Conservation (phyloP, 2,888 invertebrate genomes). For the Orchestes rusci region DNA sequence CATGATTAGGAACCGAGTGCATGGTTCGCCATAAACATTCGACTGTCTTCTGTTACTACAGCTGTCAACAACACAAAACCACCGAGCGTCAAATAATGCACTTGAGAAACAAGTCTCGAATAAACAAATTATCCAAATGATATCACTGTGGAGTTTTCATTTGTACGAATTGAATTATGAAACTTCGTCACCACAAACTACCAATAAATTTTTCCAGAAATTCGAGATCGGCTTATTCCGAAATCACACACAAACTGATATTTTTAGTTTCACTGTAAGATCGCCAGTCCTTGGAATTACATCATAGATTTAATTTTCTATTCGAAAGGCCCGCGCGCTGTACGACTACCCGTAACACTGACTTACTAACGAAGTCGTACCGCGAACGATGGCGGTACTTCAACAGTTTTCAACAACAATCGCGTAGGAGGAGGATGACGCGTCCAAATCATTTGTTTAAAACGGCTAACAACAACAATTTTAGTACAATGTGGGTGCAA, state of each 20-base stretch:
- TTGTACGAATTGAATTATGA: background rate
- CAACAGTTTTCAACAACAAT: no score
- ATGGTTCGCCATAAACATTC: no score
- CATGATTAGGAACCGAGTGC: no score
- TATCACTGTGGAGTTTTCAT: background rate
- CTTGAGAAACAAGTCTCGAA: no score
- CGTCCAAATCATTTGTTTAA: constrained; percentile 23
- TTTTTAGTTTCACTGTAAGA: background rate
- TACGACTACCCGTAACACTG: constrained; percentile 20
- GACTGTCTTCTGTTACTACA: no score
- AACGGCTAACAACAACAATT: constrained; percentile 20
- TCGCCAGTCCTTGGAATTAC: constrained; percentile 19
- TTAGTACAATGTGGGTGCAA: constrained; percentile 20
- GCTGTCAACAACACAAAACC: no score
- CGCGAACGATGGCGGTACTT: constrained; percentile 21
- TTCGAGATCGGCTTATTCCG: no score
- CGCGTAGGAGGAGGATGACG: constrained; percentile 30
- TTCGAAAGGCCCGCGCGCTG: constrained; percentile 22
- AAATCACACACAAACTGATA: background rate
- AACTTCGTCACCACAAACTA: background rate
- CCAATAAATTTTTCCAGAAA: background rate
- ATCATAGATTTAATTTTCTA: constrained; percentile 23
- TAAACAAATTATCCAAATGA: no score
- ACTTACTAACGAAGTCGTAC: constrained; percentile 19
- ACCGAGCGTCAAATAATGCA: no score